These are phyloP conservation scores for Lophius piscatorius DNA, from an alignment of 2,113 vertebrate genomes.

Conservation along the genomic window DNA sequence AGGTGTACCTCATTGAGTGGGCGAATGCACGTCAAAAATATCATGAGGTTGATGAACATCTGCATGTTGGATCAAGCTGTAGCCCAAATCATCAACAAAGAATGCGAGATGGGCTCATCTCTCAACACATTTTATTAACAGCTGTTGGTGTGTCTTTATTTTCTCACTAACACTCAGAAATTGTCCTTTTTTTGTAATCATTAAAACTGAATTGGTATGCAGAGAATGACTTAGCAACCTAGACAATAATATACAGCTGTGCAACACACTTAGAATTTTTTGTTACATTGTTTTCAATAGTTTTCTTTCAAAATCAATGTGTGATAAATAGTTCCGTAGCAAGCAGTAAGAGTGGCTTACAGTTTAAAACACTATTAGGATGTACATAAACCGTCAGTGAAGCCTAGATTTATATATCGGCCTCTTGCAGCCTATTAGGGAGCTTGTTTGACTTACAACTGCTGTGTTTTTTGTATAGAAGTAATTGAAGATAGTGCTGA, in stretches of 20 bases:
- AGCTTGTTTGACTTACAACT: conserved; percentile 43
- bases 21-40: too few species aligned
- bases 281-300: conserved; percentile 38
- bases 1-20: neutral
- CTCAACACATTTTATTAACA: conserved; percentile 39
- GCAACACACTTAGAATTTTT: neutral
- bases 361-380: conserved; percentile 50
- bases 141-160: conserved; percentile 5
- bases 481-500: conserved; percentile 43
- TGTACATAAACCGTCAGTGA: conserved; percentile 44
- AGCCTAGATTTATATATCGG: conserved; percentile 42
- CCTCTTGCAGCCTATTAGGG: conserved; percentile 27
- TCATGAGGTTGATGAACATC: neutral
- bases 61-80: conserved; percentile 25
- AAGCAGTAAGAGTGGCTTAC: conserved; percentile 39
- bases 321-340: conserved; percentile 62
- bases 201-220: neutral
- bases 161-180: neutral
- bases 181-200: conserved; percentile 2
- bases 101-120: conserved; percentile 6
- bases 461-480: conserved; percentile 61
- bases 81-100: conserved; percentile 6
- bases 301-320: conserved; percentile 41
- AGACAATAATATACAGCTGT: neutral
- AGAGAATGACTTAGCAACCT: neutral